Evolutionary conservation across 2,888 invertebrate species (phyloP), one percentile per base, ranked within the genome.

Genomic region (Apodemia zela): DNA sequence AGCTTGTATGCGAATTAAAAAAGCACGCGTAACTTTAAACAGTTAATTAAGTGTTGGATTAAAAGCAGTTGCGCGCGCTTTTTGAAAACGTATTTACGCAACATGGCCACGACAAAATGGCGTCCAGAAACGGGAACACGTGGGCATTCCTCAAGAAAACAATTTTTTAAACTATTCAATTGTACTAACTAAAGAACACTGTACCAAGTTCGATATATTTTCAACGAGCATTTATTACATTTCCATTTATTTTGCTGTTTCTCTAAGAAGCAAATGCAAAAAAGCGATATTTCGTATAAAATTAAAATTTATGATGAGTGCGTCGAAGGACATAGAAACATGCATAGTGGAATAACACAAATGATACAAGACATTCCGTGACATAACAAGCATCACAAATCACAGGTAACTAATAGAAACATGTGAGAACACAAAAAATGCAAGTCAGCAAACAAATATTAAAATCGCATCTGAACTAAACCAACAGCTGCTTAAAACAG

Each of bases 251-350:
- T 83, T 85, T 85, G 85, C 89, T 86, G 88, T 86, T 84, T 75
- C 72, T 76, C 75, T 76, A 73, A 71, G 81, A 85, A 85, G 74
- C 77, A 68, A 73, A 80, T 84, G 85, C 84, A 79, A 75, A 75
- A 68, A 82, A 87, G 85, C 85, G 71, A 76, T 64, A 63, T 47
- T 65, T 66, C 76, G 75, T 76, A 76, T 79, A 78, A 76, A 71
- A 72, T 75, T 74, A 73, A 78, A 77, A 74, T 79, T 79, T 89
- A 89, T 89, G 88, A 89, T 89, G 78, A 81, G 88, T 90, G 90
- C 88, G 84, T 79, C 80, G 84, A 86, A 89, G 88, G 88, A 87
- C 88, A 87, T 68, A 82, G 83, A 83, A 79, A 71, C 89, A 87
- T 89, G 86, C 89, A 70, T 59, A 49, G 47, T 45, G 59, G 63